Base-by-base conservation (phyloP, 2,797 vertebrate species). In the Pangasius mekongensis region DNA sequence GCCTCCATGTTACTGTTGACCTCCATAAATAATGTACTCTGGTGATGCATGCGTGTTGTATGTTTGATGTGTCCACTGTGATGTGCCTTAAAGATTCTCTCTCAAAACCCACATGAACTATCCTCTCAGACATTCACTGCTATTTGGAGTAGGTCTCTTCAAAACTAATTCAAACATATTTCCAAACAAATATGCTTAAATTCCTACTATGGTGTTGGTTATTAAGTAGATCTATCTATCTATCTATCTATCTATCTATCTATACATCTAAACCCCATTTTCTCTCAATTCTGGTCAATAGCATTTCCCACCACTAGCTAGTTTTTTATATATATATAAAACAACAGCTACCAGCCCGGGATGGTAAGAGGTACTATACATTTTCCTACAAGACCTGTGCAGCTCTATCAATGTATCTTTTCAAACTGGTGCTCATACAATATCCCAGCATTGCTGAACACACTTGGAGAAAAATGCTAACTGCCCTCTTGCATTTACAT, bases 11-110 rank as follows among this genome's bases (percentile, higher is more conserved):
- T 66, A 30, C 60, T 69, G 2, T 52, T 86, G 77, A 60, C 77
- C n/a, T 83, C 5, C 33, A 74, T 64, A 83, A 54, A 71, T 83
- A 83, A 83, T 67, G 30, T 39, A 86, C 66, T 54, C 10, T 88
- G 62, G 43, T 62, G 62, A 5, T 86, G 39, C 56, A 30, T 43
- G 1, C 24, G 20, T 3, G 33, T 13, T 52, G 39, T 22, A 47
- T 18, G 16, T 33, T 13, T 84, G 43, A 67, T 30, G 27, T 9
- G 24, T 49, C 24, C 13, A 20, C 3, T 30, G 27, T 30, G 5
- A 67, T 52, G 67, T 47, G 30, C 3, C 10, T 39, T 81, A 81
- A 81, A 36, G 20, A 60, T 14, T 39, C 30, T 81, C 33, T 81
- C 20, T 60, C 49, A 78, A 14, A 64, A 27, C 0, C 20, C 20